Conservation (phyloP, 2,888 invertebrate genomes). For the Stenichneumon culpator region DNA sequence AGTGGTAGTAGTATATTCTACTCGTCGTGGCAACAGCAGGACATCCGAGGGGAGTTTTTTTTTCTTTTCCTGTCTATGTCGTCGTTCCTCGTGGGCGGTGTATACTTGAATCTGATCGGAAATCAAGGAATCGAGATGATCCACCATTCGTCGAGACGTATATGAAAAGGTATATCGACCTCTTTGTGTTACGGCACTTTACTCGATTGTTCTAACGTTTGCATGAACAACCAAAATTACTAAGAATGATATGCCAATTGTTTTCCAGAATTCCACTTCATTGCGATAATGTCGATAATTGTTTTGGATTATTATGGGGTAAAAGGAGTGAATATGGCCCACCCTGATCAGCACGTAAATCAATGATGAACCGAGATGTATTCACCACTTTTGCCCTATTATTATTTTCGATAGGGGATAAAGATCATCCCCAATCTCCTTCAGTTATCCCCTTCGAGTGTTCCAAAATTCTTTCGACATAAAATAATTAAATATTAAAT, state of each 20-base stretch:
- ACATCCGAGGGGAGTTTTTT: conserved; percentile 65
- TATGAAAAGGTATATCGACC: conserved; percentile 28
- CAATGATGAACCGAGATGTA: not conserved
- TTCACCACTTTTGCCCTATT: not conserved
- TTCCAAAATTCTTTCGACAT: not conserved
- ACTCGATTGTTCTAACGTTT: not conserved
- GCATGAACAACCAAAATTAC: not conserved
- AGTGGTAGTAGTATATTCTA: conserved; percentile 44
- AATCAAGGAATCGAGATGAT: conserved; percentile 67
- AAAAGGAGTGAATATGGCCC: not conserved
- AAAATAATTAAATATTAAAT: not conserved
- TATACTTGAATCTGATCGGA: conserved; percentile 66
- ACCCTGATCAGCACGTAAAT: not conserved
- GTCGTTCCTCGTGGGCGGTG: conserved; percentile 58
- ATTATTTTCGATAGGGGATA: not conserved
- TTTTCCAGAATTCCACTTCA: not conserved
- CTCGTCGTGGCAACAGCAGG: conserved; percentile 62
- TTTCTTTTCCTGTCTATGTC: conserved; percentile 46
- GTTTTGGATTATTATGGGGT: not conserved
- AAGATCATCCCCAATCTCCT: not conserved
- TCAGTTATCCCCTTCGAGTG: not conserved
- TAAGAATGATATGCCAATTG: not conserved
- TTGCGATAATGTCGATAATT: not conserved
- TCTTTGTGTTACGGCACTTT: conserved; percentile 5
- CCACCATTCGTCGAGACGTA: conserved; percentile 59